These are phyloP conservation scores for Autographa gamma DNA, from an alignment of 2,888 invertebrate species.

Conservation along the genomic window DNA sequence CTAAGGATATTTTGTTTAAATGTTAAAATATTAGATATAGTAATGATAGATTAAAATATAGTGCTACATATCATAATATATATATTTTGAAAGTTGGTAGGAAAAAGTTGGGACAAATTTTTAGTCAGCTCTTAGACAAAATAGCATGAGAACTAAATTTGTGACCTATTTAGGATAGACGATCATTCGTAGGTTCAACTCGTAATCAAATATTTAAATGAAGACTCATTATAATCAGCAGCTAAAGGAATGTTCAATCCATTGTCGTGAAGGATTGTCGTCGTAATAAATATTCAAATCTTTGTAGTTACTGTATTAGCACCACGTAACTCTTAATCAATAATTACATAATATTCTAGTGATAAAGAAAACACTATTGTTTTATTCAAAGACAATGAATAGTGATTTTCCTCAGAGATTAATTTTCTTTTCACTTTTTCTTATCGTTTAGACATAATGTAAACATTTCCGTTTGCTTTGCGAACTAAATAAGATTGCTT, in stretches of 20 bases:
- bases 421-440: background rate
- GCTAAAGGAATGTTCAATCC: background rate
- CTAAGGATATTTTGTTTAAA: too few species aligned
- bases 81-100: too few species aligned
- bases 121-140: too few species aligned
- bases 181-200: background rate
- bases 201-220: background rate
- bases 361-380: background rate
- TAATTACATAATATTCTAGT: too few species aligned
- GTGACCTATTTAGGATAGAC: background rate
- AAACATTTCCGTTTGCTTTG: background rate
- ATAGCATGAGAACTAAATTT: background rate
- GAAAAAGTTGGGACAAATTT: too few species aligned
- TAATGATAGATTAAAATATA: too few species aligned
- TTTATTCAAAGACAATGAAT: too few species aligned
- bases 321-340: too few species aligned
- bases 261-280: conserved; percentile 1
- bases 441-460: background rate
- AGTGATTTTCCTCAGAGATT: too few species aligned
- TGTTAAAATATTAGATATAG: too few species aligned
- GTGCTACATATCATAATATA: too few species aligned
- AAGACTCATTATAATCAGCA: background rate
- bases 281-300: background rate
- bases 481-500: background rate
- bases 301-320: background rate